Evolutionary conservation across 2,797 vertebrate genomes (phyloP).

Genomic region (Sternarchorhynchus goeldii): DNA sequence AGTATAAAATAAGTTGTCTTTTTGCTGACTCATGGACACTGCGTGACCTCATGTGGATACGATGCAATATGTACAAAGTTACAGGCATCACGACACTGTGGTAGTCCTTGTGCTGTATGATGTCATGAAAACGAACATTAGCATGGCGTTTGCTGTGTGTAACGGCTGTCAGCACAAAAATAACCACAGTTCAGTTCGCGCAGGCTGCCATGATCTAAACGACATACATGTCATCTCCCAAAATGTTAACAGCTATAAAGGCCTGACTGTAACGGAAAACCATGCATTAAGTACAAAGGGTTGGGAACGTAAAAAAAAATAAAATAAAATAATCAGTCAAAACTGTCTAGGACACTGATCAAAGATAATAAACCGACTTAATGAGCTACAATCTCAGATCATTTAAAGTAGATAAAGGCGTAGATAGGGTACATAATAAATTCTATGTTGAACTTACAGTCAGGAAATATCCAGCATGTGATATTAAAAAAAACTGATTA

Average conservation of each 20-base stretch:
- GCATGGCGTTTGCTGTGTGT: not conserved
- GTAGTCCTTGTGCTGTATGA: not conserved
- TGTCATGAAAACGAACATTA: not conserved
- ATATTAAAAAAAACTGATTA: no score
- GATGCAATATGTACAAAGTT: not conserved
- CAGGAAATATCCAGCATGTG: no score
- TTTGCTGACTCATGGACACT: constrained; percentile 4
- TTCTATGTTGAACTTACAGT: no score
- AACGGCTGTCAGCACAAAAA: not conserved
- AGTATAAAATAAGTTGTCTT: constrained; percentile 14
- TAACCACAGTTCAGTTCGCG: not conserved
- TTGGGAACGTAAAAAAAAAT: no score
- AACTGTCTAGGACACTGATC: not conserved
- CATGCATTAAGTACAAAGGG: no score
- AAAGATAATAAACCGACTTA: not conserved
- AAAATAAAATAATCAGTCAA: no score
- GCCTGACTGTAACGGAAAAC: no score
- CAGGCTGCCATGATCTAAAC: not conserved
- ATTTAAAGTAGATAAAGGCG: no score
- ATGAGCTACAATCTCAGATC: not conserved
- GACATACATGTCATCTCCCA: no score
- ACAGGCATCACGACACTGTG: not conserved
- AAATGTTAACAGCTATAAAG: no score
- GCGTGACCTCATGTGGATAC: not conserved
- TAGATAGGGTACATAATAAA: no score